Evolutionary conservation across 2,888 invertebrate species (phyloP).

Genomic region (Nemapogon koenigi): DNA sequence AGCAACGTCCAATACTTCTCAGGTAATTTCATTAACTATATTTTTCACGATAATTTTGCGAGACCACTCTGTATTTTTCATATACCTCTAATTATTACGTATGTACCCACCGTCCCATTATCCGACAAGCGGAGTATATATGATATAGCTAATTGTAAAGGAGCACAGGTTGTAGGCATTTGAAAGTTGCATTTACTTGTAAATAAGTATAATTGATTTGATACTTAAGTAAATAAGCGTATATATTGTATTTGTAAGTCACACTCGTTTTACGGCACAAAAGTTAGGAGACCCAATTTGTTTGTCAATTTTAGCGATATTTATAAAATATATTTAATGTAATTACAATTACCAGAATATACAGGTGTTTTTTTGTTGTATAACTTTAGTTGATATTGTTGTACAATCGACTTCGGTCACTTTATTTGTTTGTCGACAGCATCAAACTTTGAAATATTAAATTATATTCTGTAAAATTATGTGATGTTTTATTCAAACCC

Average conservation of each 20-base stretch:
- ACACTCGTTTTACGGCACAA: constrained; percentile 66
- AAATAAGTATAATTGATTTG: constrained; percentile 47
- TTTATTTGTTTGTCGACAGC: constrained; percentile 49
- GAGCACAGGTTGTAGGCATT: constrained; percentile 62
- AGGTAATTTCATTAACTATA: too few species aligned
- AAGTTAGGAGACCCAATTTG: constrained; percentile 51
- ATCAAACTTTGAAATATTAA: constrained; percentile 51
- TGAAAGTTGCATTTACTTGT: constrained; percentile 60
- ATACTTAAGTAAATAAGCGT: constrained; percentile 30
- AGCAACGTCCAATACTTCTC: too few species aligned
- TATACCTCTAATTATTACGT: constrained; percentile 46
- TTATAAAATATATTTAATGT: constrained; percentile 20
- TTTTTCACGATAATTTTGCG: too few species aligned
- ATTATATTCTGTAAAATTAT: constrained; percentile 47
- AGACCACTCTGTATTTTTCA: too few species aligned
- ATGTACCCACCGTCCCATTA: constrained; percentile 61
- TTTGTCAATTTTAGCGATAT: constrained; percentile 60
- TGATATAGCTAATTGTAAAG: constrained; percentile 58
- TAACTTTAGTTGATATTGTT: constrained; percentile 33
- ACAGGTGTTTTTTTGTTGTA: constrained; percentile 19
- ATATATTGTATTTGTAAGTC: constrained; percentile 41
- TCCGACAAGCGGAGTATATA: too few species aligned
- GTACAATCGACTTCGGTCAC: constrained; percentile 42
- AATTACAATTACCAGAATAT: too few species aligned
- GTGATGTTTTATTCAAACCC: constrained; percentile 11